Conservation (phyloP, 2,113 vertebrate genomes). For the Bubo bubo region DNA sequence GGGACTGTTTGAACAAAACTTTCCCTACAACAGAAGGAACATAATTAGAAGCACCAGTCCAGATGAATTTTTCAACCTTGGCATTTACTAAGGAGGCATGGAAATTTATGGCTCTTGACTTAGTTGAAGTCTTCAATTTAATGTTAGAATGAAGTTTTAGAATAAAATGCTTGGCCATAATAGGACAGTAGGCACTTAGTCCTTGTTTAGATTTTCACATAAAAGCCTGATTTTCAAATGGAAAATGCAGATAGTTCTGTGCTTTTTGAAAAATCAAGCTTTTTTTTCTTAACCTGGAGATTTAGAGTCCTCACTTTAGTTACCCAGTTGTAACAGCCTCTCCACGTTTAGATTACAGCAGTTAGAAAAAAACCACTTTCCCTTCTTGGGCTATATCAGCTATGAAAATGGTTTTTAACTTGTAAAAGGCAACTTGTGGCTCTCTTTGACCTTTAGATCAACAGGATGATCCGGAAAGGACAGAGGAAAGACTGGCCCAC, state of each 20-base stretch:
- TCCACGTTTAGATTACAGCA: background rate
- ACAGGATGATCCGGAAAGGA: constrained; percentile 87
- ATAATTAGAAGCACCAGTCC: background rate
- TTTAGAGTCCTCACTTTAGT: background rate
- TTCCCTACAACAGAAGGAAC: background rate
- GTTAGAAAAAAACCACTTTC: background rate
- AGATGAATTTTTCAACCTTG: background rate
- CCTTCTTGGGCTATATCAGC: constrained; percentile 1
- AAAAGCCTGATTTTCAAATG: background rate
- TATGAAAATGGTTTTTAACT: background rate
- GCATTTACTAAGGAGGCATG: constrained; percentile 26
- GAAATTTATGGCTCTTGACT: constrained; percentile 19
- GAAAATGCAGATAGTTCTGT: background rate
- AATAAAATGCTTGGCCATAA: background rate
- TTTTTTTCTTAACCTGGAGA: background rate
- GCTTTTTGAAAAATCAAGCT: background rate
- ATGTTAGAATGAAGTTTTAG: background rate
- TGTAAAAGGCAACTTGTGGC: constrained; percentile 57
- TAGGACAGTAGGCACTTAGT: background rate
- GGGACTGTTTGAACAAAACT: background rate
- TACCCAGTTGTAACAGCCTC: background rate
- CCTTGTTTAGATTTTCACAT: background rate
- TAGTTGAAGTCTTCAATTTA: background rate
- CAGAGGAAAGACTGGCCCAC: constrained; percentile 88
- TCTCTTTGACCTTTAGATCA: constrained; percentile 86